Conservation (phyloP, 2,888 invertebrate species). For the Lampropteryx suffumata region DNA sequence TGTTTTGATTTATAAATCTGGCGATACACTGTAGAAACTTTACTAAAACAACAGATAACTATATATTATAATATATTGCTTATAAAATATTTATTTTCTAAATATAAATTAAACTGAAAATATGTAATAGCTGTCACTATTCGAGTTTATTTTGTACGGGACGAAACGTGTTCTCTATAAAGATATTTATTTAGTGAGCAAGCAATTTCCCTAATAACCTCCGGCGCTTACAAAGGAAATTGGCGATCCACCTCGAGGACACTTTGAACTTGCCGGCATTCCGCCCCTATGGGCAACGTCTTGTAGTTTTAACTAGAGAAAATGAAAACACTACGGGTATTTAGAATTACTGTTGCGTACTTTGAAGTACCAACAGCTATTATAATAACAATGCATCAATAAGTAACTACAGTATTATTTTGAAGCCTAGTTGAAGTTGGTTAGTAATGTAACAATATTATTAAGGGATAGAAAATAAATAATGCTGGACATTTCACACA, state of each 20-base stretch:
- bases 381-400: too few species aligned
- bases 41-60: neutral
- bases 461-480: too few species aligned
- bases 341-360: neutral
- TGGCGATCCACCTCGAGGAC: conserved; percentile 54
- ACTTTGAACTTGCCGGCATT: conserved; percentile 53
- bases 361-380: neutral
- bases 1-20: too few species aligned
- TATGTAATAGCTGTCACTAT: neutral
- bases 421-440: too few species aligned
- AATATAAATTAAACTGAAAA: too few species aligned
- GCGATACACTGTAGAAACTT: too few species aligned
- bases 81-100: too few species aligned
- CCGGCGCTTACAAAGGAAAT: conserved; percentile 59
- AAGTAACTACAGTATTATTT: too few species aligned
- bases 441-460: too few species aligned
- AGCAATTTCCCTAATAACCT: conserved; percentile 63
- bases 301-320: conserved; percentile 22
- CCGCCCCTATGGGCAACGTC: conserved; percentile 44
- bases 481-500: too few species aligned
- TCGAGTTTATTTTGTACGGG: conserved; percentile 30
- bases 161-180: conserved; percentile 42
- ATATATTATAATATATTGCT: neutral
- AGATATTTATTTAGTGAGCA: conserved; percentile 51
- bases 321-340: neutral